phyloP scores from a whole-genome alignment of 37 sponge, comb jelly and placozoan species.

The Aphrocallistes beatrix region DNA sequence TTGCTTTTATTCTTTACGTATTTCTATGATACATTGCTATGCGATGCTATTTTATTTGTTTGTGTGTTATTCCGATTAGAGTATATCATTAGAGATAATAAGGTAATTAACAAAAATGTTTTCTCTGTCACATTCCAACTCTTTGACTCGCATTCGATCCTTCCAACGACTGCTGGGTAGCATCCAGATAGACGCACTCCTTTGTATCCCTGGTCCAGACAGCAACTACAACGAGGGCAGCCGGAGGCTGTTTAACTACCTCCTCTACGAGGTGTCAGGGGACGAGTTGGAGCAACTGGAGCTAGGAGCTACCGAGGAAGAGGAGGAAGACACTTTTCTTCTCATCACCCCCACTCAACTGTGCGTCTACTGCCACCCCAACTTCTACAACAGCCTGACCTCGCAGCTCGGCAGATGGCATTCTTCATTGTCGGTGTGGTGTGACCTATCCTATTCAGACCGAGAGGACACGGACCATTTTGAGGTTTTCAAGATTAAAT shows the following conservation, averaged over 20 bases:
- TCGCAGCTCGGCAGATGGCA: background rate
- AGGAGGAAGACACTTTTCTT: conserved; percentile 9
- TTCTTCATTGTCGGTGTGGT: background rate
- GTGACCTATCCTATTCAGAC: background rate
- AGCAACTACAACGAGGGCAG: background rate
- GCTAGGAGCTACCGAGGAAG: background rate
- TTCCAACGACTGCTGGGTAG: background rate
- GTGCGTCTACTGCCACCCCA: background rate
- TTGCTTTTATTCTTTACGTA: too few species aligned
- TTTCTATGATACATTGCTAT: too few species aligned
- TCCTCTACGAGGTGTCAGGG: background rate
- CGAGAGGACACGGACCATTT: background rate
- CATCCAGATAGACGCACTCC: background rate
- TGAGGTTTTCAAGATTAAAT: background rate
- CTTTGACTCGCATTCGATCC: background rate
- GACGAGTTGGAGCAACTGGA: background rate
- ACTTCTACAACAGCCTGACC: background rate
- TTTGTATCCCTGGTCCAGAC: conserved; percentile 4
- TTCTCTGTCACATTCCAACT: conserved; percentile 12
- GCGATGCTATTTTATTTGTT: too few species aligned
- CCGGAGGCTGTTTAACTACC: background rate
- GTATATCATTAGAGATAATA: too few species aligned
- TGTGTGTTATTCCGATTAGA: too few species aligned
- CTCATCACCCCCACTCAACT: background rate
- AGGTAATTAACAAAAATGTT: background rate